Base-by-base conservation (phyloP, 2,797 vertebrate species). In the Taenioides sp. region DNA sequence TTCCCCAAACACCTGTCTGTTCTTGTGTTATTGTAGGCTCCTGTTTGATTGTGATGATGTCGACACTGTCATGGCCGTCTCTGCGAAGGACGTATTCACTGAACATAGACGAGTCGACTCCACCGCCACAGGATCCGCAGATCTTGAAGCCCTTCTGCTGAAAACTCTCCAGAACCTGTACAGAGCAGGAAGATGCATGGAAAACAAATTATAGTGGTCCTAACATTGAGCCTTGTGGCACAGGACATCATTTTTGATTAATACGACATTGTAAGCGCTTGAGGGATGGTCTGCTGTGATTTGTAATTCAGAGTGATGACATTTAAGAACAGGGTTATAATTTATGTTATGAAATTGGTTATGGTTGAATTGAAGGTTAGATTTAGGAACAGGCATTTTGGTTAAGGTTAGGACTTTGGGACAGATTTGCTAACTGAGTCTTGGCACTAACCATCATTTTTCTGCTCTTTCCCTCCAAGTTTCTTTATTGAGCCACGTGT, bases 21-120 rank as follows among this genome's bases (percentile, higher is more conserved):
- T 22, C 11, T 22, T 64, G 10, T 63, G 37, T 62, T 17, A 52
- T 0, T 11, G 4, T 37, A 10, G 59, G 25, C 62, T 99, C 96
- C 84, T 96, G 95, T 92, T 99, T 98, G 92, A 98, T 94, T 80
- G 89, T 92, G 90, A 95, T 93, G 88, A 95, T 94, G 0, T 94
- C 93, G 40, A 94, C 92, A 74, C 92, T 92, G 86, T 93, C 91
- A 88, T 90, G 93, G 85, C 94, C 86, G 82, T 96, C 95, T 87
- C 97, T 89, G 73, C 93, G 93, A 65, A 99, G 92, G 81, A 98
- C 88, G 20, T 98, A 98, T 92, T 98, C 96, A 73, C 95, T 97
- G 92, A 99, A 99, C 91, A 97, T 96, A 67, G 97, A 97, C 25
- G 96, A 96, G 92, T 98, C 98, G 75, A 96, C 95, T 2, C 98